Evolutionary conservation across 2,888 invertebrate species (phyloP).

Genomic region (Sialis fuliginosa): DNA sequence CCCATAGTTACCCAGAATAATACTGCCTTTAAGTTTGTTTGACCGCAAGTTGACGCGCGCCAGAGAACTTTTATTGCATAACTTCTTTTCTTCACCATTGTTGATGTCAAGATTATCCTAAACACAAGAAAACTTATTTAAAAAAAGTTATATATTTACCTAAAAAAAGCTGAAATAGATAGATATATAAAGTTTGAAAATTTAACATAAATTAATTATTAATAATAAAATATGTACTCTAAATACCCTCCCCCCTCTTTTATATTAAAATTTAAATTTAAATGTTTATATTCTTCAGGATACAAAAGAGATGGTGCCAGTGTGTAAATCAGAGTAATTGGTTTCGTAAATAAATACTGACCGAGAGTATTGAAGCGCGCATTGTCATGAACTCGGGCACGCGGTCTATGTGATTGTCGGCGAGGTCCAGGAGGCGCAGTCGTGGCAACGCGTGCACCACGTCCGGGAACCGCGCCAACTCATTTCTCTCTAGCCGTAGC

Average conservation of each 20-base stretch:
- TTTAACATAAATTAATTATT: no score
- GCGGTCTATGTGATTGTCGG: conserved; percentile 31
- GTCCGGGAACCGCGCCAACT: conserved; percentile 41
- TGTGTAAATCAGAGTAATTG: not conserved
- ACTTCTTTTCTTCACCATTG: conserved; percentile 1
- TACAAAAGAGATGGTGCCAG: not conserved
- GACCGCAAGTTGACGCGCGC: conserved; percentile 59
- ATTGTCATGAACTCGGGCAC: conserved; percentile 34
- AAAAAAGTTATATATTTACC: not conserved
- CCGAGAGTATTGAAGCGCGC: conserved; percentile 34
- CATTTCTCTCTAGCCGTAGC: conserved; percentile 54
- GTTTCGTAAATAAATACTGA: conserved; percentile 19
- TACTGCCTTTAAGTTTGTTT: conserved; percentile 65
- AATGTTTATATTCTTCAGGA: no score
- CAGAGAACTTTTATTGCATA: conserved; percentile 26
- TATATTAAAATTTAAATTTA: no score
- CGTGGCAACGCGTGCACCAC: conserved; percentile 38
- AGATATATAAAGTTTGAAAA: not conserved
- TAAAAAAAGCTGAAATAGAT: not conserved
- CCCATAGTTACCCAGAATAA: conserved; percentile 70
- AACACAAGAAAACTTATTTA: not conserved
- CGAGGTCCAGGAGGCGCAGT: conserved; percentile 39
- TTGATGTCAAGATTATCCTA: conserved; percentile 4
- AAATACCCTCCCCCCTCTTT: no score
- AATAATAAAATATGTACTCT: not conserved